Evolutionary conservation across 2,888 invertebrate genomes (phyloP).

Genomic region (Rhagium mordax): DNA sequence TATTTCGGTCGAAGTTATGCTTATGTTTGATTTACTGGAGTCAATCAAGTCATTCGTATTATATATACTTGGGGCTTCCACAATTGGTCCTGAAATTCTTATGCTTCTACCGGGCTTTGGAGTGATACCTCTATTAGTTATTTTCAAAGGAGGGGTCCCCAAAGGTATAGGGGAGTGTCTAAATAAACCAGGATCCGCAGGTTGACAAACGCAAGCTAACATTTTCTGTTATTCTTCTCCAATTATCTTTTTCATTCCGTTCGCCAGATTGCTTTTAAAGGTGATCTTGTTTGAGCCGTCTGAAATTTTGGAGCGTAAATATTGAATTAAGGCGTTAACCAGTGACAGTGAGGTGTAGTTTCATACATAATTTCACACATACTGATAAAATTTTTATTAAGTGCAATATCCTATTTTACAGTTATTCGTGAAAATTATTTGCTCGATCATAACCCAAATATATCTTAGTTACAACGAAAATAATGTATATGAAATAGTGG

Average conservation of each 20-base stretch:
- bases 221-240: slow-evolving; percentile 64
- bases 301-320: slow-evolving; percentile 20
- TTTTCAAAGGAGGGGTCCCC: slow-evolving; percentile 68
- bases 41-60: slow-evolving; percentile 5
- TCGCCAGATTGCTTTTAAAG: slow-evolving; percentile 4
- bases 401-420: no score
- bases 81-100: slow-evolving; percentile 55
- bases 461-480: no score
- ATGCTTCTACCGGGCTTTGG: slow-evolving; percentile 59
- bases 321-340: slow-evolving; percentile 6
- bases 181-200: slow-evolving; percentile 74
- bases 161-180: slow-evolving; percentile 73
- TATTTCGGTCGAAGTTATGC: background rate
- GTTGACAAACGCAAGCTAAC: slow-evolving; percentile 81
- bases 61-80: slow-evolving; percentile 55
- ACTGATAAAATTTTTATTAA: background rate
- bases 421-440: no score
- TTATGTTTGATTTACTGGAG: background rate
- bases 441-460: no score
- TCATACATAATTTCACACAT: background rate
- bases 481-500: no score
- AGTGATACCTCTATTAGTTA: slow-evolving; percentile 55
- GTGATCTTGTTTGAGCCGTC: background rate
- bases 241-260: slow-evolving; percentile 56
- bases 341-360: background rate